Conservation (phyloP, 2,113 vertebrate species). For the Chionodraco myersi region DNA sequence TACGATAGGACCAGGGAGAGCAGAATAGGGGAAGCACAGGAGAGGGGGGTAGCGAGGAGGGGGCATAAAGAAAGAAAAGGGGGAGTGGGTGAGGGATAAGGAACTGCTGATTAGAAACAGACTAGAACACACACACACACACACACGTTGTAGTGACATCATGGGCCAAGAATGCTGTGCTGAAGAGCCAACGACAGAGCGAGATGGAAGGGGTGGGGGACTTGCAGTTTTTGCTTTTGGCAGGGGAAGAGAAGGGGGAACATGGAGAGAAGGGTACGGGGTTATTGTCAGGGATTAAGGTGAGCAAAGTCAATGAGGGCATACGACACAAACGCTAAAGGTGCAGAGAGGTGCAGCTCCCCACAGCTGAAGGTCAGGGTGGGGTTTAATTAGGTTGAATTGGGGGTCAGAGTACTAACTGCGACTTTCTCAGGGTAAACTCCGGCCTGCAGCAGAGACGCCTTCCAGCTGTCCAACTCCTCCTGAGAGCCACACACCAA, state of each 20-base stretch:
- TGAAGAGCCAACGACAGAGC: conserved; percentile 79
- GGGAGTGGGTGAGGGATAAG: conserved; percentile 64
- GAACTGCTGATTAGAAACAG: conserved; percentile 86
- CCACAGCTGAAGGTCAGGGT: conserved; percentile 40
- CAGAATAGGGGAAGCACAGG: conserved; percentile 51
- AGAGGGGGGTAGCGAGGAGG: conserved; percentile 54
- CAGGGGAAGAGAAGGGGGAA: conserved; percentile 57
- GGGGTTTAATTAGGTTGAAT: conserved; percentile 49
- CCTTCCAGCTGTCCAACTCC: conserved; percentile 96
- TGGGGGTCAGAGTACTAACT: conserved; percentile 82
- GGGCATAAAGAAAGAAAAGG: conserved; percentile 62
- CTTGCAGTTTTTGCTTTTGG: conserved; percentile 61
- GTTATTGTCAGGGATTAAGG: conserved; percentile 45
- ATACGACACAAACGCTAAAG: conserved; percentile 33
- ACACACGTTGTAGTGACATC: conserved; percentile 82
- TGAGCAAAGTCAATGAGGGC: conserved; percentile 45
- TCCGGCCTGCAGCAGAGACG: conserved; percentile 92
- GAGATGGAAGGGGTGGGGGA: conserved; percentile 74
- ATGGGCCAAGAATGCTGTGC: conserved; percentile 80
- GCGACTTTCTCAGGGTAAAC: conserved; percentile 91
- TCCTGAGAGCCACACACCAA: conserved; percentile 92
- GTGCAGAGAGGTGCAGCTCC: conserved; percentile 58
- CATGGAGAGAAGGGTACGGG: conserved; percentile 42
- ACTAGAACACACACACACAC: conserved; percentile 73
- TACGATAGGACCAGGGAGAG: conserved; percentile 43